phyloP scores from a whole-genome alignment of 2,113 vertebrate species.

The Chionis minor region DNA sequence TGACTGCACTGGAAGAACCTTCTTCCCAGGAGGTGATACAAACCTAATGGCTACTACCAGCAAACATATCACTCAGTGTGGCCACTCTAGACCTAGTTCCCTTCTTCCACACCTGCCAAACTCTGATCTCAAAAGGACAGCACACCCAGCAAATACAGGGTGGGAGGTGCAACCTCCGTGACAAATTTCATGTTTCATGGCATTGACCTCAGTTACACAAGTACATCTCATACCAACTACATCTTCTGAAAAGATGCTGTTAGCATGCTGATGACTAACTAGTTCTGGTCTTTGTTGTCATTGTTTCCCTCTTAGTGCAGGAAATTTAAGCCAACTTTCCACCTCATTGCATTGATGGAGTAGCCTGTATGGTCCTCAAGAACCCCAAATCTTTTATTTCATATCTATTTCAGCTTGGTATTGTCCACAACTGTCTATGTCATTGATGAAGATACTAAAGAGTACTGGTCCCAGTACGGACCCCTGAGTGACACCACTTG shows the following conservation, averaged over 20 bases:
- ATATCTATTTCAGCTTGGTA: no score
- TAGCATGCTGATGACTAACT: background rate
- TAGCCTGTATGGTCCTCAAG: no score
- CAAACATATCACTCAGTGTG: background rate
- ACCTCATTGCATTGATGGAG: no score
- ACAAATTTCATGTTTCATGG: background rate
- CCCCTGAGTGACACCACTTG: no score
- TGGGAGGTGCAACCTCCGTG: background rate
- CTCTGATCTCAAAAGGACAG: background rate
- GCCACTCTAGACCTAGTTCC: background rate
- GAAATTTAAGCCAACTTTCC: background rate
- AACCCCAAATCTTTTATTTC: no score
- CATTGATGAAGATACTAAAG: no score
- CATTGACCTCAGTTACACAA: background rate
- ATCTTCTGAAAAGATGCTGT: background rate
- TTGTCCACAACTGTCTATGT: no score
- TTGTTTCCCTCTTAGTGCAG: background rate
- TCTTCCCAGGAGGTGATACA: background rate
- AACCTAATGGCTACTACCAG: background rate
- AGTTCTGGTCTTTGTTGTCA: rapidly evolving
- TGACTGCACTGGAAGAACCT: background rate
- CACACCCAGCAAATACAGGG: background rate
- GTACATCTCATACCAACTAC: background rate
- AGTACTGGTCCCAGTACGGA: no score
- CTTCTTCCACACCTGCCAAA: background rate